phyloP scores from a whole-genome alignment of 35 echinoderm and acorn worm species.

The Amphiura filiformis region DNA sequence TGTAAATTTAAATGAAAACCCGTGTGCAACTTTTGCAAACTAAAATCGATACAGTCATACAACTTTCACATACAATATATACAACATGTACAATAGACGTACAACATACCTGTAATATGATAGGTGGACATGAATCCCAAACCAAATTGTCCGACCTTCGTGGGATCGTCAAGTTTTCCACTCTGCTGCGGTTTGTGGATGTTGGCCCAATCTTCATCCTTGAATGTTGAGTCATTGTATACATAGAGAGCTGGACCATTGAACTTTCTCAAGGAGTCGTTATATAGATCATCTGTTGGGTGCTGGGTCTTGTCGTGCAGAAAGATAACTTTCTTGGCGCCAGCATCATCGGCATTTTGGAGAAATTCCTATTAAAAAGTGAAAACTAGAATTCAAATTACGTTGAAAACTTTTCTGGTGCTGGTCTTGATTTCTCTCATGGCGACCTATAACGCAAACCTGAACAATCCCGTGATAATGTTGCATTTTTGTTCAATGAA shows the following conservation, averaged over 20 bases:
- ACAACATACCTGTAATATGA: conserved; percentile 72
- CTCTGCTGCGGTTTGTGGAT: conserved; percentile 64
- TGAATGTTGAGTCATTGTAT: conserved; percentile 69
- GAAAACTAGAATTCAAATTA: too few relatives aligned
- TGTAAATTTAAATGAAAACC: too few relatives aligned
- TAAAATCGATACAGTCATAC: too few relatives aligned
- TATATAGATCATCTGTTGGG: background rate
- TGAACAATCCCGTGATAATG: too few relatives aligned
- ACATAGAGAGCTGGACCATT: conserved; percentile 62
- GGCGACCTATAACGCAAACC: too few relatives aligned
- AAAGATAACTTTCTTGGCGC: conserved; percentile 36
- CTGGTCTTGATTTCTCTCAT: too few relatives aligned
- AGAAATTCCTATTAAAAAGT: conserved; percentile 32
- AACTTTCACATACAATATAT: too few relatives aligned
- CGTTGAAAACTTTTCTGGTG: too few relatives aligned
- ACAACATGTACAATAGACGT: too few relatives aligned
- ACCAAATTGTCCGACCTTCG: conserved; percentile 79
- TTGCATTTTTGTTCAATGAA: too few relatives aligned
- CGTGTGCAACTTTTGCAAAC: too few relatives aligned
- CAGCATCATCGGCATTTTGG: conserved; percentile 57
- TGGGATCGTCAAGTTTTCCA: conserved; percentile 46
- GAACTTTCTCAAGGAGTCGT: background rate
- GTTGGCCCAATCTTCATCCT: conserved; percentile 49
- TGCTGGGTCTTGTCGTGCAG: conserved; percentile 33
- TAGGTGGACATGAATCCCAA: conserved; percentile 75